Base-by-base conservation (phyloP, 1,140 invertebrate genomes). In the Drosophila tristis region DNA sequence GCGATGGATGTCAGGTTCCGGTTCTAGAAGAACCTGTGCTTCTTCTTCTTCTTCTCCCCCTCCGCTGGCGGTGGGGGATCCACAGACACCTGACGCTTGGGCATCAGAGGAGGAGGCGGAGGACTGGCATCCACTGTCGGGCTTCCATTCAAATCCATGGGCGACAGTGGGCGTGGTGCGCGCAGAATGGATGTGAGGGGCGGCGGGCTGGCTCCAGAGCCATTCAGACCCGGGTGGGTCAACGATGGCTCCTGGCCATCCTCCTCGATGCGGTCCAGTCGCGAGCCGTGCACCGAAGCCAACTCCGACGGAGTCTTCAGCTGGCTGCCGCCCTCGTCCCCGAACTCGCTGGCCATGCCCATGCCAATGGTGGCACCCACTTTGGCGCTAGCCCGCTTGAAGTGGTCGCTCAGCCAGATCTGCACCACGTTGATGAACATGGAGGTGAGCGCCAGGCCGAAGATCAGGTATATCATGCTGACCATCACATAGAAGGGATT, bases 351-450 rank as follows among this genome's bases (percentile, higher is more conserved):
- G 4, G 94, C 93, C 3, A 97, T 93, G 65, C 95, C 94, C 20
- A 97, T 93, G 35, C 97, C 97, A 57, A 98, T 96, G 16, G 96
- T 96, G n/a, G 96, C 96, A 4, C 96, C 96, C 35, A 98, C 94
- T 87, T 97, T 97, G 26, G 95, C 94, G 82, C 96, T 97, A 1
- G 97, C 97, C 73, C 96, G 95, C 80, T 95, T 95, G 82, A 98
- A 98, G 1, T 96, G 96, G 90, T 97, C 95, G 15, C 96, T 96
- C 8, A 98, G 90, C 92, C 95, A 95, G 70, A 97, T 96, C 93
- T 98, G 98, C 45, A 99, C 97, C 26, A 99, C 97, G 90, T 99
- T 99, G 90, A 99, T 98, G 92, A 97, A 98, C 96, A 99, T 98
- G 77, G 97, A 98, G 35, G 98, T 98, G 7, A 99, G 93, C 0